A percentile compares a stretch with the other conserved stretches of the same genome.
Evolutionary conservation across 2,113 vertebrate genomes (phyloP).

Genomic region (Platysternon megacephalum): DNA sequence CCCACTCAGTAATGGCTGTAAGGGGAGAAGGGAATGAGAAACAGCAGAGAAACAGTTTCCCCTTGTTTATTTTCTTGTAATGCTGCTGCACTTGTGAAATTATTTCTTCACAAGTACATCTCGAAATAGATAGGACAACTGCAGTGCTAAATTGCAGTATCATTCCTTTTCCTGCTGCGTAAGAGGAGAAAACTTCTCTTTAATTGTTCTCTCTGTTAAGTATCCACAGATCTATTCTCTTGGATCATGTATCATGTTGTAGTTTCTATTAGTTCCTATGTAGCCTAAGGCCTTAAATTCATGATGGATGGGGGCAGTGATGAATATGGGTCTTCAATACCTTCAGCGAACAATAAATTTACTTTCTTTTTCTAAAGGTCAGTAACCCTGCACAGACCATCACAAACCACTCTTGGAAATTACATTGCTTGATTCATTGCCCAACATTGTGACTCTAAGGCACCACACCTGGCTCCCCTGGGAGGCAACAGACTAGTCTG

Average conservation of each 20-base stretch:
- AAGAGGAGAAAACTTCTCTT: background rate
- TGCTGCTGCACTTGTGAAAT: background rate
- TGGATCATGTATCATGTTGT: background rate
- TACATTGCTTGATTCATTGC: conserved; percentile 26
- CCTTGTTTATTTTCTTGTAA: background rate
- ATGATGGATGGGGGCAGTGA: background rate
- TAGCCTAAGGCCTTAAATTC: background rate
- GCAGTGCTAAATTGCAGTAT: background rate
- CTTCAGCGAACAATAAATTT: background rate
- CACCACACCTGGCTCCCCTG: background rate
- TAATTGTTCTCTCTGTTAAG: background rate
- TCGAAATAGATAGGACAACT: background rate
- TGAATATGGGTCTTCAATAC: background rate
- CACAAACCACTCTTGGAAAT: background rate
- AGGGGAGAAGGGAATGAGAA: background rate
- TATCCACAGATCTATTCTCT: background rate
- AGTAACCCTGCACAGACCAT: conserved; percentile 15
- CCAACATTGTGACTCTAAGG: background rate
- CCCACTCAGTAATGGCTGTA: background rate
- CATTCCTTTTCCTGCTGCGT: background rate
- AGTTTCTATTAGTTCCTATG: background rate
- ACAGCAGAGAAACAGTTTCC: background rate
- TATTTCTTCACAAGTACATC: background rate
- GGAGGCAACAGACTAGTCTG: background rate
- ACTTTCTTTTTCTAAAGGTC: conserved; percentile 1